These are phyloP conservation scores for Tribolium madens DNA, from an alignment of 1,140 invertebrate genomes.

Conservation along the genomic window DNA sequence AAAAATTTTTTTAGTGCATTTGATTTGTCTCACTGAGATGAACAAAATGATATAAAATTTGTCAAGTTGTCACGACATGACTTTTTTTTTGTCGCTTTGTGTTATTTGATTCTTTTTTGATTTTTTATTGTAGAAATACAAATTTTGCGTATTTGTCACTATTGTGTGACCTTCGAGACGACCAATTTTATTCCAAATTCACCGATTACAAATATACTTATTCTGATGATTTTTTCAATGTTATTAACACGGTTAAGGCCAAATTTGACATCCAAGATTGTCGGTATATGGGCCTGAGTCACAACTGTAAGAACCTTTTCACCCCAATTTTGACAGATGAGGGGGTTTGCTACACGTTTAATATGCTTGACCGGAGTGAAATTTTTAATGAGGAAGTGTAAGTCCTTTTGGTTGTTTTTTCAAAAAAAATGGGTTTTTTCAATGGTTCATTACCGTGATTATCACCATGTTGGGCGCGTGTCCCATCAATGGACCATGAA, in stretches of 20 bases:
- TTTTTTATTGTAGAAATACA: background rate
- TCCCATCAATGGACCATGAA: conserved; percentile 15
- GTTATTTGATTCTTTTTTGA: background rate
- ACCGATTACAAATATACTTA: background rate
- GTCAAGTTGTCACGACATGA: too few relatives aligned
- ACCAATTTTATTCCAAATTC: background rate
- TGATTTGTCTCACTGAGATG: too few relatives aligned
- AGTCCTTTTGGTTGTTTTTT: background rate
- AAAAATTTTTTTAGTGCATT: too few relatives aligned
- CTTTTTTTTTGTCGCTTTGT: too few relatives aligned
- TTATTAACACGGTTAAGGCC: background rate
- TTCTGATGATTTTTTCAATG: conserved; percentile 21
- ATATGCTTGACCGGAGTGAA: conserved; percentile 45
- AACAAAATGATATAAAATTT: too few relatives aligned
- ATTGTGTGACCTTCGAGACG: conserved; percentile 6
- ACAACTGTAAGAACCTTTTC: conserved; percentile 42
- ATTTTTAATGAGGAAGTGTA: conserved; percentile 46
- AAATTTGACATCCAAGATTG: conserved; percentile 1
- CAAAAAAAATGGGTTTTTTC: background rate
- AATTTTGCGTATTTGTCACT: conserved; percentile 22
- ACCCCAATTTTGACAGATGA: conserved; percentile 47
- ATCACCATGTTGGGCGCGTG: background rate
- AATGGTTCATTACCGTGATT: conserved; percentile 1
- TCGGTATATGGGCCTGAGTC: background rate
- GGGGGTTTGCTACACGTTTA: conserved; percentile 49